A percentile compares a stretch with the other conserved stretches of the same genome.
phyloP scores from a whole-genome alignment of 2,888 invertebrate species.

The Amorpha juglandis region DNA sequence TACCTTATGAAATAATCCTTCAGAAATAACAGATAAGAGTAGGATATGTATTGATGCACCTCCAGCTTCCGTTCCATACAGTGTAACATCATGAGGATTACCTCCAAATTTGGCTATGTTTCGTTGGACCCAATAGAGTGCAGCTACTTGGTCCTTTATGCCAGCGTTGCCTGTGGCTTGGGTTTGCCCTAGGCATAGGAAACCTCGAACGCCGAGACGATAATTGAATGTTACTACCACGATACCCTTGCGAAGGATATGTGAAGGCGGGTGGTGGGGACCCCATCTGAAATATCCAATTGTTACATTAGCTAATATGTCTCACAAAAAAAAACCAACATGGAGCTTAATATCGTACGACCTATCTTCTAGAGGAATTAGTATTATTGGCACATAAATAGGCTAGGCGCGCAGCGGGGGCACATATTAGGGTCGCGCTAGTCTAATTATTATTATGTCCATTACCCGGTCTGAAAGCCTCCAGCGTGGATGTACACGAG shows the following conservation, averaged over 20 bases:
- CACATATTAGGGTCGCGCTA: no score
- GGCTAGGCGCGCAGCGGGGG: no score
- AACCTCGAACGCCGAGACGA: conserved; percentile 72
- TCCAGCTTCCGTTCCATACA: conserved; percentile 71
- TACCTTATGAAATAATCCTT: conserved; percentile 63
- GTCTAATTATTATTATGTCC: not conserved
- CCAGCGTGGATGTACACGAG: conserved; percentile 77
- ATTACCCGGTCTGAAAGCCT: conserved; percentile 67
- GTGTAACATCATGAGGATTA: conserved; percentile 62
- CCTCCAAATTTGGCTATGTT: conserved; percentile 74
- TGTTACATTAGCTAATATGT: not conserved
- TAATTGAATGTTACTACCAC: conserved; percentile 73
- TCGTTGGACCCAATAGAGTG: conserved; percentile 71
- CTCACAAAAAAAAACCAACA: no score
- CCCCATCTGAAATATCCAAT: conserved; percentile 64
- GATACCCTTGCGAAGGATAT: conserved; percentile 55
- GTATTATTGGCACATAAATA: no score
- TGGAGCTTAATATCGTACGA: no score
- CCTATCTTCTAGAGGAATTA: no score
- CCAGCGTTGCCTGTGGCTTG: conserved; percentile 72
- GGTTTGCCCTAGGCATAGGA: conserved; percentile 63
- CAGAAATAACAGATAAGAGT: conserved; percentile 58
- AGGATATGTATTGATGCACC: conserved; percentile 66
- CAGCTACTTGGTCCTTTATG: conserved; percentile 73
- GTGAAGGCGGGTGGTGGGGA: conserved; percentile 53